Conservation (phyloP, 1,140 invertebrate genomes). For the Drosophila novamexicana region DNA sequence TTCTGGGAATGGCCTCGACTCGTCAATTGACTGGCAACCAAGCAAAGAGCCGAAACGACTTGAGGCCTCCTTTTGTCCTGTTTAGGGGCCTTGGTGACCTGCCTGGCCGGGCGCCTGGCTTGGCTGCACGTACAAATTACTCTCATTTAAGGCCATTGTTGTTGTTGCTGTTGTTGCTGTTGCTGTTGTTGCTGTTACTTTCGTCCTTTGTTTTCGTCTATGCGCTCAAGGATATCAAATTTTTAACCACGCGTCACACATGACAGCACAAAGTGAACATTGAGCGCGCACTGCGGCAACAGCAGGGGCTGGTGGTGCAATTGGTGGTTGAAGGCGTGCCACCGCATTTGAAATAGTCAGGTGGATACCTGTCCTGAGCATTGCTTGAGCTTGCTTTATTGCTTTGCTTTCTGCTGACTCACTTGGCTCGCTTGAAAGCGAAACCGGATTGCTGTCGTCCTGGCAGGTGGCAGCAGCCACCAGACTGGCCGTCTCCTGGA, state of each 20-base stretch:
- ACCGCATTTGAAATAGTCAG: conserved; percentile 10
- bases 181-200: conserved; percentile 26
- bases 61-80: conserved; percentile 6
- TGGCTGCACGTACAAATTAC: conserved; percentile 18
- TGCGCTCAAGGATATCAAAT: conserved; percentile 77
- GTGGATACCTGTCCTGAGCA: conserved; percentile 3
- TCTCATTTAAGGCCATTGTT: conserved; percentile 10
- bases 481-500: not conserved
- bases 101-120: not conserved
- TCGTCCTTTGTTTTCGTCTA: conserved; percentile 21
- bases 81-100: conserved; percentile 1
- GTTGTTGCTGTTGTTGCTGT: not conserved
- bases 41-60: conserved; percentile 9
- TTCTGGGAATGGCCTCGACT: conserved; percentile 12
- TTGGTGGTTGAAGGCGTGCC: conserved; percentile 7
- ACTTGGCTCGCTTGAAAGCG: conserved; percentile 22
- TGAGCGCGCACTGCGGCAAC: not conserved
- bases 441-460: conserved; percentile 29
- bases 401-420: conserved; percentile 9
- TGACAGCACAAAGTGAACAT: conserved; percentile 43
- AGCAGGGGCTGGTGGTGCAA: not conserved
- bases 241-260: conserved; percentile 79
- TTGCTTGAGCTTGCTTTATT: conserved; percentile 12
- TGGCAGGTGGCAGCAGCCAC: not conserved
- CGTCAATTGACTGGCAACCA: conserved; percentile 18